Base-by-base conservation (phyloP, 2,797 vertebrate species). In the Chromis chromis region DNA sequence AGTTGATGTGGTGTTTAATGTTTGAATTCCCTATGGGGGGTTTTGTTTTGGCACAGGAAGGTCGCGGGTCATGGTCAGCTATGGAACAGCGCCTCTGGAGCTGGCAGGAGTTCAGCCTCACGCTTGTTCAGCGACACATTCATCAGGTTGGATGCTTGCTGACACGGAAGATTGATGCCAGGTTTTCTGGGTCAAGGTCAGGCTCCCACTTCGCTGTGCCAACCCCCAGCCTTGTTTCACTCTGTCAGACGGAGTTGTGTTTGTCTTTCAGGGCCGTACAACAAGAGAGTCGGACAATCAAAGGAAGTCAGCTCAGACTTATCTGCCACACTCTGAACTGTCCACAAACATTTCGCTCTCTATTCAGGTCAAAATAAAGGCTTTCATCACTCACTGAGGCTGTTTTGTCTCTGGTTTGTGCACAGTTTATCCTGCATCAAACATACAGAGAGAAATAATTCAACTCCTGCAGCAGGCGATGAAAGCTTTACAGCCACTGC, bases 161-260 rank as follows among this genome's bases (percentile, higher is more conserved):
- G 82, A 82, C 76, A 75, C 28, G 42, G 69, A 70, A 33, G 68
- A 80, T 28, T 68, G 66, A 83, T 65, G 53, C 46, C 71, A 76
- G 53, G 65, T 75, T 81, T 76, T 57, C 36, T 54, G 22, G 65
- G 68, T 76, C 68, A 80, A 77, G 79, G 78, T 80, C 48, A 44
- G 58, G 28, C n/a, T 63, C 25, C 24, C 16, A 13, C 28, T 73
- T 59, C 11, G 28, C 39, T 24, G n/a, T 46, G 25, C 28, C 46
- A 67, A 52, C 59, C 14, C 25, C 49, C 60, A 61, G 48, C 57
- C 42, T 36, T 10, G 46, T 49, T 74, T 50, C 7, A 31, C 17
- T 57, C 65, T 56, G 17, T 42, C 59, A 17, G 67, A 64, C 11
- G 28, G 48, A 39, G 21, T 17, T 4, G 1, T 31, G 17, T 54